Evolutionary conservation across 1,140 invertebrate species (phyloP), one percentile per base, ranked within the genome.

Genomic region (Gerris buenoi): DNA sequence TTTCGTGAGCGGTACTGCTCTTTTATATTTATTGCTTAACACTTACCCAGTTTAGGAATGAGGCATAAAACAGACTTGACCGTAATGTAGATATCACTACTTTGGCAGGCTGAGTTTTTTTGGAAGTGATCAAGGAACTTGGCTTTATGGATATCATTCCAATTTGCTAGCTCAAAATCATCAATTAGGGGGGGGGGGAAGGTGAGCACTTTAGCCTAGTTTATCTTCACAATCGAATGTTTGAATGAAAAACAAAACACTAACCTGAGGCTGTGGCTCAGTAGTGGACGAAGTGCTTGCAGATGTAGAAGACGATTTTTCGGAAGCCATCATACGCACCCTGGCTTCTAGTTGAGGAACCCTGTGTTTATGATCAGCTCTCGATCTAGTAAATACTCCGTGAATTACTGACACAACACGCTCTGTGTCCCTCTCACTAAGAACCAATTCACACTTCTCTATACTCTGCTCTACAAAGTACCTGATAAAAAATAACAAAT

Each of bases 381-480:
- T 74, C 63, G 75, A 76, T 63, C 78, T 77, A 1, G 79, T 71
- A 57, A 80, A 77, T 29, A 78, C 77, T 64, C 79, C 77, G 69
- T 83, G 80, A 2, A 86, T 73, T 1, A 86, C 76, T 62, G 72
- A 77, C 63, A 81, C 74, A 10, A 80, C 79, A n/a, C 84, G 75
- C 73, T 86, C 84, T 63, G 84, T 70, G 65, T 83, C 81, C 1
- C 75, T 74, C 1, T 81, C 61, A 58, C 72, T 78, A 1, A 80
- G 75, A 13, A 82, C 74, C 25, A 80, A 68, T 67, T 78, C 76
- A 67, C 77, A 80, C 18, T 76, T 71, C 64, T 78, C 73, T 1
- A 80, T 80, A 72, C 77, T 80, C 72, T 75, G 83, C 72, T 77
- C 79, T 69, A 74, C 79, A 73, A 75, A 73, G 70, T 68, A 77